Evolutionary conservation across 1,140 invertebrate genomes (phyloP).

Genomic region (Lepidurus couesii): DNA sequence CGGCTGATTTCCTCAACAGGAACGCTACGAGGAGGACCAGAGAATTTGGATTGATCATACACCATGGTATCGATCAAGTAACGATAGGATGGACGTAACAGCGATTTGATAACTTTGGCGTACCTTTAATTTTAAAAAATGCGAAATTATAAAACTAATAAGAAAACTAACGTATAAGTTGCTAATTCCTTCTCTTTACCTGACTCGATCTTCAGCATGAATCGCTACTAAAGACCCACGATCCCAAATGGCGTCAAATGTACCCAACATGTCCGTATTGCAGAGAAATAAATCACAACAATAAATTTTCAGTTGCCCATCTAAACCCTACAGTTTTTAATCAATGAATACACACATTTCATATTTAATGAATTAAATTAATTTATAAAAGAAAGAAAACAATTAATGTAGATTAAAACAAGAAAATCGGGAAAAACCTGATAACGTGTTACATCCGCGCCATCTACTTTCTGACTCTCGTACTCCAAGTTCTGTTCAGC

Average conservation of each 20-base stretch:
- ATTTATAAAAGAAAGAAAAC: neutral
- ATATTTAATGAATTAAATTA: constrained; percentile 11
- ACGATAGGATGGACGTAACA: constrained; percentile 34
- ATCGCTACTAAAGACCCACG: constrained; percentile 39
- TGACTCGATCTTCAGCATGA: constrained; percentile 30
- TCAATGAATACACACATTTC: constrained; percentile 31
- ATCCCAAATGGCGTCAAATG: constrained; percentile 40
- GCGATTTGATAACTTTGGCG: constrained; percentile 24
- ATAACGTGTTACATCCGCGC: neutral
- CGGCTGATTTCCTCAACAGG: constrained; percentile 27
- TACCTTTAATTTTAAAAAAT: constrained; percentile 19
- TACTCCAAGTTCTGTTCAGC: constrained; percentile 31
- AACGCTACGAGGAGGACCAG: constrained; percentile 35
- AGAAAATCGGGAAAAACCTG: neutral
- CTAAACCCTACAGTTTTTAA: constrained; percentile 33
- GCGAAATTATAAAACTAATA: neutral
- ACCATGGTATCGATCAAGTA: constrained; percentile 37
- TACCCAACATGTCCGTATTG: constrained; percentile 36
- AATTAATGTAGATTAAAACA: neutral
- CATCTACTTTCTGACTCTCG: constrained; percentile 27
- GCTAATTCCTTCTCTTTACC: constrained; percentile 29
- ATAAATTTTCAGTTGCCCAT: constrained; percentile 37
- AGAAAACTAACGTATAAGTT: constrained; percentile 10
- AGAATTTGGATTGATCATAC: constrained; percentile 37
- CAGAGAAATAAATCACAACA: constrained; percentile 38